phyloP scores from a whole-genome alignment of 2,113 vertebrate genomes.

The Amia ocellicauda region DNA sequence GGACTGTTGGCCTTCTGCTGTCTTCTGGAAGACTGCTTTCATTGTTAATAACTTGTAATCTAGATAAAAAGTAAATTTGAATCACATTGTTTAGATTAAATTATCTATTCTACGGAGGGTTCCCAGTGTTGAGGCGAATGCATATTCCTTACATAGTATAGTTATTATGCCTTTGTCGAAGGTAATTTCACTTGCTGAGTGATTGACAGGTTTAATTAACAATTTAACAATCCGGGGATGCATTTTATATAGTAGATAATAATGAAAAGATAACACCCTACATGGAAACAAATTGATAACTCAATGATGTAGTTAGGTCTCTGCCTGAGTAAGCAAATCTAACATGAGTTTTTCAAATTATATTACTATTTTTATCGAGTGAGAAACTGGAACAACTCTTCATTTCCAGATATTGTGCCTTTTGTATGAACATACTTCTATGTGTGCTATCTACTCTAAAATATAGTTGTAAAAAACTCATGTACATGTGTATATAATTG shows the following conservation, averaged over 20 bases:
- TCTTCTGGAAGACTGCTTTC: not conserved
- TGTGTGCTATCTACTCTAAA: too few species aligned
- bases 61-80: not conserved
- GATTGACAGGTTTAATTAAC: conserved; percentile 6
- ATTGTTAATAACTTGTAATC: not conserved
- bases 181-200: not conserved
- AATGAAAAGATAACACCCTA: conserved; percentile 2
- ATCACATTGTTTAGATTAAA: not conserved
- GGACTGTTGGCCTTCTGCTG: not conserved
- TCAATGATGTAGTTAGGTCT: not conserved
- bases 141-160: too few species aligned
- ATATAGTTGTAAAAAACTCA: too few species aligned
- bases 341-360: not conserved
- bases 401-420: too few species aligned
- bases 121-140: not conserved
- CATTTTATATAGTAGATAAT: not conserved
- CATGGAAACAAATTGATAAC: not conserved
- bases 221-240: not conserved
- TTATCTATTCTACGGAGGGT: not conserved
- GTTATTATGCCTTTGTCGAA: not conserved
- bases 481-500: too few species aligned
- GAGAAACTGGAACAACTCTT: too few species aligned
- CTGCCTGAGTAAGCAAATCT: conserved; percentile 2
- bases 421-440: too few species aligned
- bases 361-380: not conserved